Base-by-base conservation (phyloP, 2,113 vertebrate genomes). In the Arenaria interpres region DNA sequence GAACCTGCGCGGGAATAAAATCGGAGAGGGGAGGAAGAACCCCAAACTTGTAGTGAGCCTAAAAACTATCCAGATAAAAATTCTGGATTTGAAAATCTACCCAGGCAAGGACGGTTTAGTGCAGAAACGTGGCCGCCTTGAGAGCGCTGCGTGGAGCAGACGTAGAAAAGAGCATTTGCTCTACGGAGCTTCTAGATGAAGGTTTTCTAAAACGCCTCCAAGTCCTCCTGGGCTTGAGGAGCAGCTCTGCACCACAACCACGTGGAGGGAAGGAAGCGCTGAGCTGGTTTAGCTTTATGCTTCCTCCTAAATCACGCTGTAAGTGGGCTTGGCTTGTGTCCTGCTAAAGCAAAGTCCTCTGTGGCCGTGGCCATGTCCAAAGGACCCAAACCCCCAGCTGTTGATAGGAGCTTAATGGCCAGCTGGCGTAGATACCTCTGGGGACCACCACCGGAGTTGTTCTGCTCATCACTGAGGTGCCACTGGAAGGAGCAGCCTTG, bases 371-470 rank as follows among this genome's bases (percentile, higher is more conserved):
- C 39, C 4, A 1, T 54, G 35, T 13, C n/a, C 46, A 10, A 2
- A 6, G 39, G 41, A 9, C 60, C 24, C 63, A 4, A 2, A 14
- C 62, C 6, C 8, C 18, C 54, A 43, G 43, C 37, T 48, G 2
- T 2, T 6, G 30, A 6, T 9, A 30, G 79, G 48, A 63, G 37
- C 59, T 50, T 32, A 16, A 13, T 12, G 66, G 14, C 32, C 3
- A 5, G 68, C 41, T 43, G 41, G 41, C 1, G 0, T 22, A 3
- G 4, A 0, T 23, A 22, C 2, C 0, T 5, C 35, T 43, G 62
- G 28, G 46, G 30, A 76, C 23, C 59, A 25, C 2, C 50, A 23
- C 35, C 35, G 9, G 39, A 0, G 28, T 20, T 50, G 24, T 46
- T 83, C 25, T 18, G 6, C 56, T 85, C 1, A 0, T 60, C 17